Conservation (phyloP, 1,140 invertebrate species). For the Cryptotermes secundus region DNA sequence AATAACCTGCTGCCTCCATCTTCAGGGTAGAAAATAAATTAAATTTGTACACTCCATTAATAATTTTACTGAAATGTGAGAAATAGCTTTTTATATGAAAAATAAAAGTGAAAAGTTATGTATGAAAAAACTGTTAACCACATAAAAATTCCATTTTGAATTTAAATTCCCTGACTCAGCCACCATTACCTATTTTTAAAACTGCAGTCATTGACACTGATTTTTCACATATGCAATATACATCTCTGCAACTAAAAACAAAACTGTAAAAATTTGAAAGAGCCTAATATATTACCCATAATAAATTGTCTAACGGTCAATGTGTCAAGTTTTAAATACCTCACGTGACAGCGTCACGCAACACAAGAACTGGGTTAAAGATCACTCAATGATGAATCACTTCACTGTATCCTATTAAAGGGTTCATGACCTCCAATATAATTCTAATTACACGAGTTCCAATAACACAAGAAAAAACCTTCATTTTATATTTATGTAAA, state of each 20-base stretch:
- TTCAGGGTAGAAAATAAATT: too few relatives aligned
- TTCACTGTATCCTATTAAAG: background rate
- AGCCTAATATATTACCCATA: background rate
- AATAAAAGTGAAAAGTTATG: too few relatives aligned
- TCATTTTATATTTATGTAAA: too few relatives aligned
- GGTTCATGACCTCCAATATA: background rate
- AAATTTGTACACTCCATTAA: too few relatives aligned
- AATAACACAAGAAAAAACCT: too few relatives aligned
- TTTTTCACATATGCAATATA: background rate
- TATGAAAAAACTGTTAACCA: too few relatives aligned
- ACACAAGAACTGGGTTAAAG: background rate
- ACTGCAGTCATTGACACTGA: background rate
- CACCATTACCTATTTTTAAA: too few relatives aligned
- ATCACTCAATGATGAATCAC: background rate
- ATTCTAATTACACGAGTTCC: background rate
- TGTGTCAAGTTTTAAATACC: background rate
- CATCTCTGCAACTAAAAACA: background rate
- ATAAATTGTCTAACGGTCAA: background rate
- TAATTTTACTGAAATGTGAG: too few relatives aligned
- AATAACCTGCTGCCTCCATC: too few relatives aligned
- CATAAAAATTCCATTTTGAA: too few relatives aligned
- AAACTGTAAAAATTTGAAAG: background rate
- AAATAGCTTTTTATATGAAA: too few relatives aligned
- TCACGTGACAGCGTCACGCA: background rate
- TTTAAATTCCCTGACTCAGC: too few relatives aligned